Evolutionary conservation across 2,888 invertebrate genomes (phyloP).

Genomic region (Hesperia comma): DNA sequence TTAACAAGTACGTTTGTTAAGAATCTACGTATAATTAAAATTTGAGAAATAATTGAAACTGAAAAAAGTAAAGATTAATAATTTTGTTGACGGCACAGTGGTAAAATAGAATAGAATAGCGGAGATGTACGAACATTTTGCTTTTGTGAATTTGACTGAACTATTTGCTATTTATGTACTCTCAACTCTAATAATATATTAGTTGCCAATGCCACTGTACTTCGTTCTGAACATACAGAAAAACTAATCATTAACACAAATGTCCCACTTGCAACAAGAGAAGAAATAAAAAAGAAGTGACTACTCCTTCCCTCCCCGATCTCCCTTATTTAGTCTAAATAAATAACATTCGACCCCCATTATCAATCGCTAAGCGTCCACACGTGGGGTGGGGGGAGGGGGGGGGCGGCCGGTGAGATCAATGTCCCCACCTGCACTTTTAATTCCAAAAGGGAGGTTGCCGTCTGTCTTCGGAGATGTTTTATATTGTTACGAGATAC

Average conservation of each 20-base stretch:
- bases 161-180: no score
- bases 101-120: no score
- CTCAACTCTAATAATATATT: no score
- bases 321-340: slow-evolving; percentile 37
- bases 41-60: no score
- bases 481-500: slow-evolving; percentile 40
- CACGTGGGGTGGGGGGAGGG: slow-evolving; percentile 46
- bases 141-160: background rate
- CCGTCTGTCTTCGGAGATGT: slow-evolving; percentile 50
- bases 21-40: no score
- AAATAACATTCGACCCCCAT: slow-evolving; percentile 60
- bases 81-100: no score
- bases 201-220: no score
- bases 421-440: slow-evolving; percentile 82
- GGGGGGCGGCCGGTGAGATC: slow-evolving; percentile 72
- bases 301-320: slow-evolving; percentile 25
- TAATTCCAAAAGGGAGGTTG: slow-evolving; percentile 60
- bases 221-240: background rate
- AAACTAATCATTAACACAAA: background rate
- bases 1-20: no score
- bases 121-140: no score
- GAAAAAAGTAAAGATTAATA: no score
- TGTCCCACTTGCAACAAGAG: slow-evolving; percentile 8
- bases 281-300: slow-evolving; percentile 14
- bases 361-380: slow-evolving; percentile 57